Evolutionary conservation across 2,797 vertebrate species (phyloP).

Genomic region (Tamandua tetradactyla): DNA sequence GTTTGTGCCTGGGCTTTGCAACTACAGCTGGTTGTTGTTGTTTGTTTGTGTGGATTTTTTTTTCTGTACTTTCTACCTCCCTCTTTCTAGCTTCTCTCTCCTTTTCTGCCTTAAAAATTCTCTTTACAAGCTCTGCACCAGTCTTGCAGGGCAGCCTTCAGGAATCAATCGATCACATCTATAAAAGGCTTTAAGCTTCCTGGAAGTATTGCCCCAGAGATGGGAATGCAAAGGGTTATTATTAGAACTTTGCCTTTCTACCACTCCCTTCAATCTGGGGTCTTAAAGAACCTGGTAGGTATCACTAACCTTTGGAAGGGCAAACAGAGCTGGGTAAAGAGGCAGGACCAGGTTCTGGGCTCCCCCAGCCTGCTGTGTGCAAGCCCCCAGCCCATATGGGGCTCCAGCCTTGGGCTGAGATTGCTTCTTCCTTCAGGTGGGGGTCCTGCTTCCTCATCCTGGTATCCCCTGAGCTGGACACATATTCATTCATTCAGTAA

Average conservation of each 20-base stretch:
- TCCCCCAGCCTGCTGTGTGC: background rate
- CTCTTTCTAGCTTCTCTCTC: background rate
- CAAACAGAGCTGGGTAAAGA: background rate
- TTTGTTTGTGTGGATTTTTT: no score
- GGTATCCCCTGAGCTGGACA: background rate
- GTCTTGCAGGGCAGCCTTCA: background rate
- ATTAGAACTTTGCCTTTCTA: background rate
- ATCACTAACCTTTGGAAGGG: background rate
- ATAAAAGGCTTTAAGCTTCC: slow-evolving; percentile 51
- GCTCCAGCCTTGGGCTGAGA: background rate
- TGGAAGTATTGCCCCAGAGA: slow-evolving; percentile 28
- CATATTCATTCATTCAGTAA: background rate
- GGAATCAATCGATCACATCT: slow-evolving; percentile 19
- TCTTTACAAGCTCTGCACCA: background rate
- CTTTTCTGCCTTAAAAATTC: background rate
- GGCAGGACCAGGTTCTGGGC: background rate
- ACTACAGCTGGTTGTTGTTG: background rate
- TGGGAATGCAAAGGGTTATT: background rate
- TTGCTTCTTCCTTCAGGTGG: background rate
- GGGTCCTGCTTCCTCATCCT: rapidly evolving
- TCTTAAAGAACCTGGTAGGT: background rate
- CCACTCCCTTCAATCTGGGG: background rate
- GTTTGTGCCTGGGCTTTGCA: background rate
- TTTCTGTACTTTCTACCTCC: background rate
- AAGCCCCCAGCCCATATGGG: background rate